These are phyloP conservation scores for Sthenelais limicola DNA, from an alignment of 2,888 invertebrate genomes.

Conservation along the genomic window DNA sequence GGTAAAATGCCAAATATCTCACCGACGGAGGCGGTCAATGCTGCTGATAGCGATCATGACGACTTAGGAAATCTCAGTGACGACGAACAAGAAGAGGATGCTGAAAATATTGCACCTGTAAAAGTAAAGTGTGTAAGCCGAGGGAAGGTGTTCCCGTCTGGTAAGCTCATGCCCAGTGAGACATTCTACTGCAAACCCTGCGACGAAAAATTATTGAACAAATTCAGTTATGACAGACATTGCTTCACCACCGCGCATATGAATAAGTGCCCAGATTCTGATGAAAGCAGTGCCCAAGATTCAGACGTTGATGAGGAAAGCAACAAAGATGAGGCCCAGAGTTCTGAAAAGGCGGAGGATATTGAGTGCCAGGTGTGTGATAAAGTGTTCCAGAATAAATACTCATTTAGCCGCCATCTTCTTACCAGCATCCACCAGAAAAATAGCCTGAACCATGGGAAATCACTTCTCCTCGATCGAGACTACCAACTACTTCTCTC, in stretches of 20 bases:
- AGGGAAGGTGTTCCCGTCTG: conserved; percentile 23
- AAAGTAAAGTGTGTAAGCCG: conserved; percentile 5
- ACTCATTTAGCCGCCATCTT: conserved; percentile 73
- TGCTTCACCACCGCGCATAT: conserved; percentile 17
- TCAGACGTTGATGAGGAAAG: not conserved
- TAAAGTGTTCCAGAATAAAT: conserved; percentile 63
- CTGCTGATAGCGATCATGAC: conserved; percentile 20
- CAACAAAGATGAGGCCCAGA: not conserved
- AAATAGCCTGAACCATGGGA: conserved; percentile 75
- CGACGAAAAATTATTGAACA: conserved; percentile 5
- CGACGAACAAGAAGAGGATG: conserved; percentile 75
- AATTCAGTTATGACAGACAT: conserved; percentile 32
- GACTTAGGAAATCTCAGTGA: conserved; percentile 47
- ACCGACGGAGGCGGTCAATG: conserved; percentile 44
- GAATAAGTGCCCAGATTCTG: conserved; percentile 6
- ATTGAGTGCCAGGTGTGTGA: conserved; percentile 75
- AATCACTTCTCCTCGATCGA: conserved; percentile 76
- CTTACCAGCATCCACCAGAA: conserved; percentile 89
- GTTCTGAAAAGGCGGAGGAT: not conserved
- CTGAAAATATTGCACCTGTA: not conserved
- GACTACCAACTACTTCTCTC: conserved; percentile 85
- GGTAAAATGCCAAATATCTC: conserved; percentile 88
- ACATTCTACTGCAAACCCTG: conserved; percentile 24
- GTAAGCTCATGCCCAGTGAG: conserved; percentile 8
- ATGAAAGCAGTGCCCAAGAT: not conserved